Percentiles rank a stretch among this genome's conserved stretches.
These are phyloP conservation scores for Amblyteles armatorius DNA, from an alignment of 2,888 invertebrate species.

Conservation along the genomic window DNA sequence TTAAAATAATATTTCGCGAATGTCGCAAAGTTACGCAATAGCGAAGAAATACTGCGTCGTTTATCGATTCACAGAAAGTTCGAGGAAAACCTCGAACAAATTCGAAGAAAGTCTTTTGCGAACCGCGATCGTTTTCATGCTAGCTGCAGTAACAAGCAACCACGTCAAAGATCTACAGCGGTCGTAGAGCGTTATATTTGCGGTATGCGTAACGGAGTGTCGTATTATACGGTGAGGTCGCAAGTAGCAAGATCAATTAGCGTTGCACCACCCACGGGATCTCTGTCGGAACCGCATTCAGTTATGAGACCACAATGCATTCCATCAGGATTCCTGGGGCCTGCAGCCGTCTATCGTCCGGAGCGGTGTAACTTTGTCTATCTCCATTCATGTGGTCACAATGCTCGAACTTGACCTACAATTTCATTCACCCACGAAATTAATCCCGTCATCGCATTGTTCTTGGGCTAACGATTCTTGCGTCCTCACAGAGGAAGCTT, in stretches of 20 bases:
- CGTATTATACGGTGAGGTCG: neutral
- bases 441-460: neutral
- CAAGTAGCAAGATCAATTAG: slow-evolving; percentile 69
- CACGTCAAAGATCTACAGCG: neutral
- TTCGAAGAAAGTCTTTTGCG: slow-evolving; percentile 3
- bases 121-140: neutral
- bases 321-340: slow-evolving; percentile 43
- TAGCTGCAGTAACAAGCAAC: neutral
- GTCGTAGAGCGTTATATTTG: neutral
- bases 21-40: slow-evolving; percentile 14
- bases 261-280: slow-evolving; percentile 58
- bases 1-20: neutral
- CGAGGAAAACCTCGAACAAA: slow-evolving; percentile 5
- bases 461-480: neutral
- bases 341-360: slow-evolving; percentile 8
- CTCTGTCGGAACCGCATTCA: slow-evolving; percentile 48
- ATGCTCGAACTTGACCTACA: slow-evolving; percentile 30
- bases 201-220: neutral
- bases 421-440: slow-evolving; percentile 1
- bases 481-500: neutral
- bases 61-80: slow-evolving; percentile 51
- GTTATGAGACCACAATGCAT: slow-evolving; percentile 56
- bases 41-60: slow-evolving; percentile 1
- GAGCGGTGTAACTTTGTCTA: slow-evolving; percentile 26
- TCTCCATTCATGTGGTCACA: slow-evolving; percentile 28